A percentile compares a stretch with the other conserved stretches of the same genome.
These are phyloP conservation scores for Pammene fasciana DNA, from an alignment of 2,888 invertebrate genomes.

Conservation along the genomic window DNA sequence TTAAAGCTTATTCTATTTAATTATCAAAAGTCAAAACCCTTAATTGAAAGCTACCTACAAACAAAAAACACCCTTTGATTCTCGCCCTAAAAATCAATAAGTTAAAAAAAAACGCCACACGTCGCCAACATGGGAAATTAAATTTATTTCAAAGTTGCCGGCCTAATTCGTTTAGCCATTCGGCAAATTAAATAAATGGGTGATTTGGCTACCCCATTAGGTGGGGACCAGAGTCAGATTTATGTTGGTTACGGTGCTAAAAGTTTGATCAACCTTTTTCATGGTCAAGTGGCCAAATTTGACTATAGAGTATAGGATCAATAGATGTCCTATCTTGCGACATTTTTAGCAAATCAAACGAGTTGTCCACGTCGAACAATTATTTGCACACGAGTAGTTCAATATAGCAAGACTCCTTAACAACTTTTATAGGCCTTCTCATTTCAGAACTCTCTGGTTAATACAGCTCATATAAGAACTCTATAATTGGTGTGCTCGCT, in stretches of 20 bases:
- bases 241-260: conserved; percentile 53
- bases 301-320: too few relatives aligned
- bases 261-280: conserved; percentile 18
- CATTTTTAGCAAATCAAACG: too few relatives aligned
- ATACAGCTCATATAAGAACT: too few relatives aligned
- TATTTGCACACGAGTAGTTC: too few relatives aligned
- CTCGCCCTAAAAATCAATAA: conserved; percentile 24
- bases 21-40: neutral
- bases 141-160: conserved; percentile 80
- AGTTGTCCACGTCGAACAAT: too few relatives aligned
- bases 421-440: too few relatives aligned
- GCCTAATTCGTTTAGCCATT: conserved; percentile 81
- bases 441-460: too few relatives aligned
- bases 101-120: conserved; percentile 44
- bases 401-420: too few relatives aligned
- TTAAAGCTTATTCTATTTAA: neutral
- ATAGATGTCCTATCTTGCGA: too few relatives aligned
- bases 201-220: conserved; percentile 80
- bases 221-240: conserved; percentile 69
- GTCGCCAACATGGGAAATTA: conserved; percentile 76
- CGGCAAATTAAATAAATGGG: conserved; percentile 82
- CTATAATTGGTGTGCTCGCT: too few relatives aligned
- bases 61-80: neutral
- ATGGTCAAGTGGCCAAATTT: neutral
- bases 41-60: conserved; percentile 1